These are phyloP conservation scores for Miichthys miiuy DNA, from an alignment of 2,797 vertebrate genomes.

Conservation along the genomic window DNA sequence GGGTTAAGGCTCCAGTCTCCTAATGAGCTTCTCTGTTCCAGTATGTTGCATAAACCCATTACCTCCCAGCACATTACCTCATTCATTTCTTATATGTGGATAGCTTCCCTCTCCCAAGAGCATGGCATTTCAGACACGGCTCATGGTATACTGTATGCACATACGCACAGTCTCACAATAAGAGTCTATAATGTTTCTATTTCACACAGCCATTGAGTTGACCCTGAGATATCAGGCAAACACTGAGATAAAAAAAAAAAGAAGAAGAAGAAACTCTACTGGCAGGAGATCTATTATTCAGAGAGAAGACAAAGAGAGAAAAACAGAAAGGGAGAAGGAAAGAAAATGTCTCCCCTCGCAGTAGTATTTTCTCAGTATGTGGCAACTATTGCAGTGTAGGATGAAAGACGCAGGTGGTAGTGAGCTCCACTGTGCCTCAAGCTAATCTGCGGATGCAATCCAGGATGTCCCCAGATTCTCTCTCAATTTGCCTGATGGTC, in stretches of 20 bases:
- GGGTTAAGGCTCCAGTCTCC: conserved; percentile 87
- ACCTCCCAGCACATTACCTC: conserved; percentile 92
- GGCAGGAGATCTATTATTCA: conserved; percentile 80
- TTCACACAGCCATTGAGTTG: conserved; percentile 90
- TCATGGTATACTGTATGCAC: conserved; percentile 77
- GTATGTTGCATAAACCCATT: conserved; percentile 92
- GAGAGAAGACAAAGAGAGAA: conserved; percentile 58
- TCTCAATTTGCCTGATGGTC: conserved; percentile 34
- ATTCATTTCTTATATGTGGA: conserved; percentile 93
- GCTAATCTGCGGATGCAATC: conserved; percentile 64
- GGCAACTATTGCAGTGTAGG: conserved; percentile 68
- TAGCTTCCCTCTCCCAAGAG: conserved; percentile 90
- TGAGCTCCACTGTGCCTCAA: conserved; percentile 56
- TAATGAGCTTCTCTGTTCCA: conserved; percentile 88
- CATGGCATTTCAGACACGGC: conserved; percentile 87
- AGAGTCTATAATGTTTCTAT: conserved; percentile 92
- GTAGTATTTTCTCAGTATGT: conserved; percentile 71
- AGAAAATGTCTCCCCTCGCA: conserved; percentile 56
- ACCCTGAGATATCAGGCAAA: conserved; percentile 90
- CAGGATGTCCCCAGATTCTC: conserved; percentile 48
- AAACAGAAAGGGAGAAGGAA: conserved; percentile 54
- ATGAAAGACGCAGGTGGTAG: conserved; percentile 71
- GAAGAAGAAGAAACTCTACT: conserved; percentile 84
- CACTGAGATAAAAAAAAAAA: conserved; percentile 85
- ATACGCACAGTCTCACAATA: conserved; percentile 85